Evolutionary conservation across 92 coral and sea anemone species (phyloP).

Genomic region (Scolanthus callimorphus): DNA sequence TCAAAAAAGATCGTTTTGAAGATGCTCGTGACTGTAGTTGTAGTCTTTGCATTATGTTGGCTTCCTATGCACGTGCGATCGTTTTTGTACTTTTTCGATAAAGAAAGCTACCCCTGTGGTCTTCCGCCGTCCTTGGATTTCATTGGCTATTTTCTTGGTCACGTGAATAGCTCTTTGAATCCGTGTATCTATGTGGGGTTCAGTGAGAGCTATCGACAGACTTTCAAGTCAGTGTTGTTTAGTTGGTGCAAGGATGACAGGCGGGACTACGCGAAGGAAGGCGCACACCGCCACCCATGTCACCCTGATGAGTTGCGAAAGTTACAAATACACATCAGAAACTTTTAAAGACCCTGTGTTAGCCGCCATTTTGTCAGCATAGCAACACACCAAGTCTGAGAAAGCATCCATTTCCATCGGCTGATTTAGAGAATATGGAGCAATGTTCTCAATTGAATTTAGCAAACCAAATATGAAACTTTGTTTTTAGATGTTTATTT

Average conservation of each 20-base stretch:
- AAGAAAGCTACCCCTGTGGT: conserved; percentile 48
- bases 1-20: conserved; percentile 38
- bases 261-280: neutral
- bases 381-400: too few relatives aligned
- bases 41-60: conserved; percentile 72
- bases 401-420: too few relatives aligned
- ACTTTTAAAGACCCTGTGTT: neutral
- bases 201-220: conserved; percentile 38
- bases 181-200: conserved; percentile 60
- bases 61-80: conserved; percentile 62
- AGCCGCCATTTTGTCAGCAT: too few relatives aligned
- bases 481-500: too few relatives aligned
- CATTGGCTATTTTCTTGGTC: conserved; percentile 73
- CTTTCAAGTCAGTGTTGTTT: conserved; percentile 17
- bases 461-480: too few relatives aligned
- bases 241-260: conserved; percentile 5
- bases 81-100: conserved; percentile 51
- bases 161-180: conserved; percentile 64
- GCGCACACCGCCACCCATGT: conserved; percentile 2
- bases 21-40: conserved; percentile 41
- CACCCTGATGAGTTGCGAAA: conserved; percentile 17
- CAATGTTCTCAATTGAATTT: too few relatives aligned
- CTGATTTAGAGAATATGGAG: too few relatives aligned
- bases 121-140: conserved; percentile 60
- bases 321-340: neutral